These are phyloP conservation scores for Ptyas mucosa DNA, from an alignment of 2,113 vertebrate species.

Conservation along the genomic window DNA sequence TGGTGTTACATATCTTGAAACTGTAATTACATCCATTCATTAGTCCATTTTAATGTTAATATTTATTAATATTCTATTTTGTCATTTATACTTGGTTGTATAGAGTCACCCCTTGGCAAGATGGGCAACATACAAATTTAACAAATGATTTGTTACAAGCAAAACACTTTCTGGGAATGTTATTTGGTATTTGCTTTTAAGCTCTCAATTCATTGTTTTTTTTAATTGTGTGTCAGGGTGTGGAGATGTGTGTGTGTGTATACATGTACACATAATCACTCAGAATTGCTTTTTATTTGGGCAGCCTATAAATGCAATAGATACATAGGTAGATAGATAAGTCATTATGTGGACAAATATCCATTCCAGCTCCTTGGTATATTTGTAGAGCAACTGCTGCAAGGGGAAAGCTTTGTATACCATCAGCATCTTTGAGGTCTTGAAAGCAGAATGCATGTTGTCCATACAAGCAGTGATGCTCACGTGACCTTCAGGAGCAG, in stretches of 20 bases:
- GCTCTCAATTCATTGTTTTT: neutral
- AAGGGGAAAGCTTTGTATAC: neutral
- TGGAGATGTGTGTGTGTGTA: no score
- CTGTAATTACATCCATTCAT: neutral
- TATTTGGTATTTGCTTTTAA: neutral
- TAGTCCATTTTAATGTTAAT: neutral
- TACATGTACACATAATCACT: neutral
- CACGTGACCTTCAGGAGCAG: neutral
- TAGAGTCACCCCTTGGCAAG: neutral
- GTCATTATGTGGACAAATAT: neutral
- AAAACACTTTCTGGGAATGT: neutral
- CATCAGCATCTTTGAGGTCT: neutral
- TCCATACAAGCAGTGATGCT: neutral
- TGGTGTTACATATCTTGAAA: neutral
- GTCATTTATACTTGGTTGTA: neutral
- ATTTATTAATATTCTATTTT: neutral
- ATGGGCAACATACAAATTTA: neutral
- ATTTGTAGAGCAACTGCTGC: neutral
- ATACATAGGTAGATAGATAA: neutral
- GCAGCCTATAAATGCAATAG: neutral
- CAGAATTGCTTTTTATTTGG: neutral
- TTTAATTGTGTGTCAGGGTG: neutral
- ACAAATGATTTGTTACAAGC: neutral
- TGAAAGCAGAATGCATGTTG: neutral
- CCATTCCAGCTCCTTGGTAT: neutral